Base-by-base conservation (phyloP, 1,140 invertebrate species). In the Cryptotermes secundus region DNA sequence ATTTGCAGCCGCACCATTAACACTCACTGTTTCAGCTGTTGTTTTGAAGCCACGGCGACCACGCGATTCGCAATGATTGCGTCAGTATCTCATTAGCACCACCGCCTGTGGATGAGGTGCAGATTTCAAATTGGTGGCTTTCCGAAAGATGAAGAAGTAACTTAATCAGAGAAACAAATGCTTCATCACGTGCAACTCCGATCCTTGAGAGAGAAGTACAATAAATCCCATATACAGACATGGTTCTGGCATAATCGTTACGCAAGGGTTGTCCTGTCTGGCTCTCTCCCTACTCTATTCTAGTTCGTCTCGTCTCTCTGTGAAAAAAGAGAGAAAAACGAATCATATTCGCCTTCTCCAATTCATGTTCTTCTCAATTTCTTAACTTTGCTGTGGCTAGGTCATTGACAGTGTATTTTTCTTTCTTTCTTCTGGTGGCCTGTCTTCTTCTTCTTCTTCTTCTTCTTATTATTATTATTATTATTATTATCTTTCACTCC, bases 121-220 rank as follows among this genome's bases (percentile, higher is more conserved):
- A 72, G n/a, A 72, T 72, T n/a, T 72, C 59, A 72, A n/a, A 72
- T 72, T 72, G 59, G 7, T 72, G 26, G 59, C 59, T 72, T 72
- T 72, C 4, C 59, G 31, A 26, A 31, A 72, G n/a, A 72, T 72
- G 59, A 72, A 65, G 59, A 65, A 72, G 14, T 72, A 72, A 72
- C 14, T 72, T 26, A 72, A 31, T n/a, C 26, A 59, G 26, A 9
- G 12, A 38, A 59, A 59, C 53, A 72, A 72, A 72, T 72, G 7
- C 59, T 31, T 26, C 26, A n/a, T 72, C 59, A 72, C 59, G 59
- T 72, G 9, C n/a, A 9, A 6, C 26, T 19, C 4, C 7, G 26
- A 31, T 72, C 59, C 2, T 72, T 72, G 9, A 31, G 26, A 72
- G 9, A 72, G 26, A 72, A 72, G 59, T 72, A 72, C 9, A 9